phyloP scores from a whole-genome alignment of 2,888 invertebrate species.

The Coleophora deauratella region DNA sequence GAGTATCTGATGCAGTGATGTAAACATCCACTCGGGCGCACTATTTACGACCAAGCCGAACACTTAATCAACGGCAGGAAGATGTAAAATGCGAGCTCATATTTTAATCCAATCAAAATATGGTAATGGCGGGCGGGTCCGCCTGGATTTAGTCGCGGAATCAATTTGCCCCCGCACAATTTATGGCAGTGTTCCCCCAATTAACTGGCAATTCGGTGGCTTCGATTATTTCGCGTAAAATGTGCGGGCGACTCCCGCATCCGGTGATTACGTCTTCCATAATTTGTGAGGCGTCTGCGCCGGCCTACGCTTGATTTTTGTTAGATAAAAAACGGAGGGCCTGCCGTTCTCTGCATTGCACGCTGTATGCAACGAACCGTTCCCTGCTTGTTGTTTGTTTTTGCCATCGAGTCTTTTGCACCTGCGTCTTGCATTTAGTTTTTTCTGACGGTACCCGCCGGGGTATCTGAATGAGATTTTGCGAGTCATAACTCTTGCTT shows the following conservation, averaged over 20 bases:
- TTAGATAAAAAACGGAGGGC: constrained; percentile 65
- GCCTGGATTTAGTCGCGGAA: constrained; percentile 42
- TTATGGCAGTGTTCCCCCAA: constrained; percentile 66
- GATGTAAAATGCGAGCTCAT: constrained; percentile 49
- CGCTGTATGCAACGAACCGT: constrained; percentile 24
- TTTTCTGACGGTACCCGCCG: constrained; percentile 37
- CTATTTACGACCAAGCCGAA: constrained; percentile 47
- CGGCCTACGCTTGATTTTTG: constrained; percentile 58
- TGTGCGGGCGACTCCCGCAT: constrained; percentile 71
- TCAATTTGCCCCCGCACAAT: constrained; percentile 63
- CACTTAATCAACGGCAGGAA: constrained; percentile 57
- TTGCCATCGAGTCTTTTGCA: constrained; percentile 53
- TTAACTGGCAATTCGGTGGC: constrained; percentile 73
- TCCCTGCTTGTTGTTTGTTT: constrained; percentile 54
- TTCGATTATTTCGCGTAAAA: constrained; percentile 71
- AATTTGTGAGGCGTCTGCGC: constrained; percentile 68
- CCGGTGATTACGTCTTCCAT: constrained; percentile 68
- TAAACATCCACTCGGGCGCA: constrained; percentile 35
- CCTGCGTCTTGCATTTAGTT: constrained; percentile 57
- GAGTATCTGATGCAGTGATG: constrained; percentile 35
- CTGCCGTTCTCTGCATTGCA: constrained; percentile 25
- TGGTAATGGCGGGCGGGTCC: constrained; percentile 46
- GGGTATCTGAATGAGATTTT: constrained; percentile 44
- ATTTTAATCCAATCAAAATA: constrained; percentile 66
- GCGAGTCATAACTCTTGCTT: constrained; percentile 27